Percentiles rank a stretch among this genome's conserved stretches.
These are phyloP conservation scores for Ophion ellenae DNA, from an alignment of 2,888 invertebrate genomes.

Conservation along the genomic window DNA sequence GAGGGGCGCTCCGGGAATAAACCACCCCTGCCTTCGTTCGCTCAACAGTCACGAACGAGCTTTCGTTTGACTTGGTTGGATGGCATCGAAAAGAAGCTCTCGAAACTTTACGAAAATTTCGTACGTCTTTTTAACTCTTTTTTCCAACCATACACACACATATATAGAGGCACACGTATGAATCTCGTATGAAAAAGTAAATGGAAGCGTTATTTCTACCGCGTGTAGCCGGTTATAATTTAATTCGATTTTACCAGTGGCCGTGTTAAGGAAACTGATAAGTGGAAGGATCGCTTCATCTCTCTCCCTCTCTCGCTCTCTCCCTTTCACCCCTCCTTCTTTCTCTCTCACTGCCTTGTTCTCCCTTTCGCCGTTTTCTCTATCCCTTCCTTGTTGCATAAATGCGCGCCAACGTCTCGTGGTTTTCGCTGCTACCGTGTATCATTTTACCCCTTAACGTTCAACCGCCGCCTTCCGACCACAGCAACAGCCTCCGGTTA, in stretches of 20 bases:
- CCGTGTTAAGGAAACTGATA: background rate
- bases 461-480: slow-evolving; percentile 21
- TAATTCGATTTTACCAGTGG: background rate
- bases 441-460: slow-evolving; percentile 17
- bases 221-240: background rate
- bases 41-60: slow-evolving; percentile 75
- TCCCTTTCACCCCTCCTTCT: background rate
- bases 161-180: background rate
- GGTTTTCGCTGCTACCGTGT: slow-evolving; percentile 29
- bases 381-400: slow-evolving; percentile 4
- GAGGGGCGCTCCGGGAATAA: slow-evolving; percentile 13
- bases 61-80: slow-evolving; percentile 67
- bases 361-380: background rate
- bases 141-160: background rate
- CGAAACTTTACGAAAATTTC: background rate
- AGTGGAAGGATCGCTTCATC: background rate
- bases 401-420: slow-evolving; percentile 25
- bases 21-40: slow-evolving; percentile 60
- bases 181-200: too few relatives aligned
- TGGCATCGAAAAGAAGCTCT: slow-evolving; percentile 36
- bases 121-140: slow-evolving; percentile 45
- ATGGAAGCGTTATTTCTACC: too few relatives aligned
- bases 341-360: background rate
- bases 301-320: background rate
- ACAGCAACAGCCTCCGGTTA: slow-evolving; percentile 46